Percentiles rank a stretch among this genome's conserved stretches.
phyloP scores from a whole-genome alignment of 30 jellyfish, hydroid and myxozoan genomes.

The Hydractinia echinata region DNA sequence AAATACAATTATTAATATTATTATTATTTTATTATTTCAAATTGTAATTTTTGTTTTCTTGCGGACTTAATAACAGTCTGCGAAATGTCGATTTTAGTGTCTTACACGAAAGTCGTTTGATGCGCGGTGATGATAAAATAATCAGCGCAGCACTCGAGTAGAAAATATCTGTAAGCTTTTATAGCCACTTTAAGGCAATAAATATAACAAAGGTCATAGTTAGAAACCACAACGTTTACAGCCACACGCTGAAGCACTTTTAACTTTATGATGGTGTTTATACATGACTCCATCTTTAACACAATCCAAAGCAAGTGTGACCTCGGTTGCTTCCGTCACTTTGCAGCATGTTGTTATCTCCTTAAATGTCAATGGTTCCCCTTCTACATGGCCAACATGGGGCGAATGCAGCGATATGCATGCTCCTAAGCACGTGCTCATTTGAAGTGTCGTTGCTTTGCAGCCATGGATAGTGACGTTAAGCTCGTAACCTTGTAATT shows the following conservation, averaged over 20 bases:
- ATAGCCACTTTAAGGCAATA: too few species aligned
- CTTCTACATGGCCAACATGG: background rate
- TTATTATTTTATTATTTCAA: too few species aligned
- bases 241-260: slow-evolving; percentile 7
- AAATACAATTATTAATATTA: too few species aligned
- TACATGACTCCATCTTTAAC: background rate
- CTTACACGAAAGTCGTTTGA: too few species aligned
- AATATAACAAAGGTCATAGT: too few species aligned
- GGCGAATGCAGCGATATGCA: slow-evolving; percentile 19
- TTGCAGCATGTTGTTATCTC: slow-evolving; percentile 8
- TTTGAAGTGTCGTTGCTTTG: background rate
- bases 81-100: too few species aligned
- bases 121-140: too few species aligned
- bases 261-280: background rate
- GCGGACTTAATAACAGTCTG: too few species aligned
- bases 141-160: too few species aligned
- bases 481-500: slow-evolving; percentile 11
- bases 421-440: slow-evolving; percentile 30
- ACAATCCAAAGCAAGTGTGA: slow-evolving; percentile 14
- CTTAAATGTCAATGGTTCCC: background rate
- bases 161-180: too few species aligned
- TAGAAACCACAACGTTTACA: background rate
- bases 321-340: slow-evolving; percentile 1
- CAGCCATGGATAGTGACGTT: background rate
- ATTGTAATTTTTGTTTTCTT: too few species aligned